Base-by-base conservation (phyloP, 2,888 invertebrate genomes). In the Argyra leucocephala region DNA sequence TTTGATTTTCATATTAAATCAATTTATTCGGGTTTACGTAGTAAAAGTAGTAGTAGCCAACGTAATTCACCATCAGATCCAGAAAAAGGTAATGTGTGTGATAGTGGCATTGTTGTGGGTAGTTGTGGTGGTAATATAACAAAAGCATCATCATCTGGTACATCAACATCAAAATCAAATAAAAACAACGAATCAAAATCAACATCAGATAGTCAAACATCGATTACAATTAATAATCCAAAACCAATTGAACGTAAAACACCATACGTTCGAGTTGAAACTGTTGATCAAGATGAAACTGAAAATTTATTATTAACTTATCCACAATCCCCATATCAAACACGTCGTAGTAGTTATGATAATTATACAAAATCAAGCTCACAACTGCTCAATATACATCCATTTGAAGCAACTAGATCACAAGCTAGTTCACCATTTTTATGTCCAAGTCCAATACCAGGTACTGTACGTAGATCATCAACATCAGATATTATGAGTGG, bases 1-100 rank as follows among this genome's bases (percentile, higher is more conserved):
- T 75, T 80, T 48, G 80, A 80, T 69, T 79, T 79, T 67, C 78
- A 79, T 67, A 72, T 80, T 57, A 79, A 79, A 68, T 77, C 78
- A 1, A 67, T 80, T 22, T 79, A 80, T 69, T 73, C 75, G n/a
- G 78, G 78, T 5, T 67, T 78, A 57, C 75, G 76, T 3, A 74
- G 71, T 61, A 72, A 72, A 70, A 73, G 9, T 68, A 70, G 5
- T 71, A 70, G 26, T 10, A 69, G 22, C 18, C 48, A 48, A 48
- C 48, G 48, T 48, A 62, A 58, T 21, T 57, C 63, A 24, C 24
- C 62, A 24, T 48, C 48, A 48, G 48, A 48, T 12, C 48, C 48
- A 3, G 48, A 48, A 48, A 57, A 37, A 62, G 18, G 31, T 15
- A 48, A 5, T 36, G 15, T 10, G 21, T 31, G 61, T 61, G 21